Evolutionary conservation across 2,113 vertebrate species (phyloP).

Genomic region (Oryzias javanicus): DNA sequence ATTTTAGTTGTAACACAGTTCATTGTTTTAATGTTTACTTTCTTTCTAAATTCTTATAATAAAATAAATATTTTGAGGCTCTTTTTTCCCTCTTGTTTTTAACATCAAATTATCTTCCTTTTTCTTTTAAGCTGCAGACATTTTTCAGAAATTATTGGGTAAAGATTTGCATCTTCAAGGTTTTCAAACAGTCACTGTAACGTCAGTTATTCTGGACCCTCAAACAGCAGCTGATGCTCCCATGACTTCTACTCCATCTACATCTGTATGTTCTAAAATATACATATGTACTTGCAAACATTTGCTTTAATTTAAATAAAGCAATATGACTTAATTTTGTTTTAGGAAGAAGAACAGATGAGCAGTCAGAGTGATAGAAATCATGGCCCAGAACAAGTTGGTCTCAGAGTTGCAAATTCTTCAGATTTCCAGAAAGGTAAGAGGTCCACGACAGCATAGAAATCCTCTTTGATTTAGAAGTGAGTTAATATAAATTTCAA

Average conservation of each 20-base stretch:
- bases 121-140: neutral
- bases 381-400: neutral
- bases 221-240: neutral
- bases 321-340: neutral
- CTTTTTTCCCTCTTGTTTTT: neutral
- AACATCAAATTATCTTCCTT: neutral
- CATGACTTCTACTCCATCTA: neutral
- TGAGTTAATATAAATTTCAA: no score
- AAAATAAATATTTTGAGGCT: neutral
- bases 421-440: no score
- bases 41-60: neutral
- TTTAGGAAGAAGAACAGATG: neutral
- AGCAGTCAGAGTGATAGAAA: neutral
- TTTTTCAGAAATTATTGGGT: neutral
- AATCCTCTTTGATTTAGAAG: no score
- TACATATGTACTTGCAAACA: neutral
- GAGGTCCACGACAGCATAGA: no score
- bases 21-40: neutral
- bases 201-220: neutral
- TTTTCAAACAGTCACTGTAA: neutral
- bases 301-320: neutral
- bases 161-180: neutral
- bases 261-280: neutral
- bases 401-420: no score
- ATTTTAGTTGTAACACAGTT: neutral